Base-by-base conservation (phyloP, 53 echinoderm and acorn worm species). In the Patiria pectinifera region DNA sequence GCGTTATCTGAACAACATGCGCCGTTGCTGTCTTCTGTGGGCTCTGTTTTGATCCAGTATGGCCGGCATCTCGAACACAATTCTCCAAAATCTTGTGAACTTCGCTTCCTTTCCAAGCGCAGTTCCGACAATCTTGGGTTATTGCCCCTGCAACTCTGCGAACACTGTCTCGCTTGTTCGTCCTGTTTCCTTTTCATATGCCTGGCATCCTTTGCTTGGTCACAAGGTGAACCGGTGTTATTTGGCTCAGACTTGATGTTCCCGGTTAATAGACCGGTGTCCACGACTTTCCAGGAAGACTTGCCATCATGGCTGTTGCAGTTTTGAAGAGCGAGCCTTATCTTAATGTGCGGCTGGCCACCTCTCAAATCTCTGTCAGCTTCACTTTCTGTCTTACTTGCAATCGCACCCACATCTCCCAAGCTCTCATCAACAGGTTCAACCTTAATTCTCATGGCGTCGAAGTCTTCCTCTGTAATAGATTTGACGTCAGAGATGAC, bases 401-500 rank as follows among this genome's bases (percentile, higher is more conserved):
- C 83, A 48, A 24, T 26, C 44, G 60, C 22, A 48, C 22, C 43
- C 84, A 26, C 62, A 10, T 66, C 9, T 2, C 78, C 45, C 79
- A 18, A 11, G 45, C 8, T 12, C n/a, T 60, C 60, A 18, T 35
- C 45, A 11, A 61, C 62, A 13, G 76, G 63, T 2, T 61, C 47
- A 35, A 9, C 15, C 7, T 16, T 62, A 19, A 35, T 89, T 15
- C 2, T 81, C 66, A 77, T 43, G 21, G 90, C 80, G 46, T 66
- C 46, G 25, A 45, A 90, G 13, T 90, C 90, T 15, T n/a, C 80
- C 46, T 80, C 66, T 14, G 63, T 81, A 63, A 81, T 90, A 10
- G 90, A 90, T 77, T 90, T 90, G 2, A 90, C 90, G 1, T 90
- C 90, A 43, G 90, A 80, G 81, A 90, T 90, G n/a, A 63, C 48